Evolutionary conservation across 2,888 invertebrate species (phyloP), one percentile per base, ranked within the genome.

Genomic region (Lepidochrysops patricia): DNA sequence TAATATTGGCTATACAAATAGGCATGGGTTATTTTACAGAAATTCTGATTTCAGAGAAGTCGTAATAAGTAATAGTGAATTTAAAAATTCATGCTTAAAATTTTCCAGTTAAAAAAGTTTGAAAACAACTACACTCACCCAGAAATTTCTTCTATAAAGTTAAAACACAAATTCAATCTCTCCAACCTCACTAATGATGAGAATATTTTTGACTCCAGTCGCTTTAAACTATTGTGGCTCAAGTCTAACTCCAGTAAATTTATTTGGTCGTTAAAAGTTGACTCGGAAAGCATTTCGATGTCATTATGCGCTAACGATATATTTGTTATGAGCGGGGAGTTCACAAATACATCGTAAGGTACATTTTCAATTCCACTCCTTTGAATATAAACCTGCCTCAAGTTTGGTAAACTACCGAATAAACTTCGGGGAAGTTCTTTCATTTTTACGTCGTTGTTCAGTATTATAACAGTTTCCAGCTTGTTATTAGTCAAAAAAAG

Each of bases 161-260:
- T 97, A 62, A 91, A 79, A 34, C 92, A 90, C 57, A 97, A 80
- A 72, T 92, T 90, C 7, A 96, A 77, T 19, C 74, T 84, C 67
- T 89, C 84, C 64, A 96, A 77, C 61, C 91, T 89, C 1, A 77
- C 79, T 61, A 92, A 81, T 13, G 90, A 80, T 3, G 77, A 77
- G 72, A 95, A 94, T 57, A 94, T 68, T 57, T 83, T 84, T 35
- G 92, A 90, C 15, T 92, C 91, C 60, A 95, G 76, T 25, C 78
- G 79, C 35, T 73, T 80, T 6, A 97, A 69, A 57, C 84, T 80
- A 76, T 97, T 97, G 63, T 90, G 80, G 63, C 91, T 91, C 60
- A 97, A 77, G 71, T 94, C 91, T 61, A 97, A 79, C 43, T 86
- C 89, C 4, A 89, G 70, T 6, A 97, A 80, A 57, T 92, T 90